Conservation (phyloP, 2,797 vertebrate genomes). For the Argyrosomus regius region DNA sequence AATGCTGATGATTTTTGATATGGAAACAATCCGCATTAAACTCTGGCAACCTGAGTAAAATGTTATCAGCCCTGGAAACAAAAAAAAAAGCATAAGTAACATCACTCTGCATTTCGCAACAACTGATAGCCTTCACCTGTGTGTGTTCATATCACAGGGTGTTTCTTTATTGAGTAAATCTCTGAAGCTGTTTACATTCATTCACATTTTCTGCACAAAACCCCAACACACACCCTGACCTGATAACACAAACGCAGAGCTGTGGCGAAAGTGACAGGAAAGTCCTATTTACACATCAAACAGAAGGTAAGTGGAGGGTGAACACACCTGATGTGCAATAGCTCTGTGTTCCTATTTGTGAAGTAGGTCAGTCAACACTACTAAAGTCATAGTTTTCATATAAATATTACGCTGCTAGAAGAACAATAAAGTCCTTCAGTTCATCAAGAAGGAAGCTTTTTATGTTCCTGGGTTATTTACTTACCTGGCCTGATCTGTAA, state of each 20-base stretch:
- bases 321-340: not conserved
- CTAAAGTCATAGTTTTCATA: constrained; percentile 4
- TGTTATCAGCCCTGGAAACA: constrained; percentile 18
- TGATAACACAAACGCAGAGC: constrained; percentile 28
- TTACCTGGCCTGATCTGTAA: not conserved
- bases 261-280: constrained; percentile 39
- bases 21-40: constrained; percentile 6
- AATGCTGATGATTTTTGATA: not conserved
- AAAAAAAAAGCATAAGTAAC: not conserved
- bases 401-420: not conserved
- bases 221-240: constrained; percentile 30
- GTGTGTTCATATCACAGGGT: constrained; percentile 32
- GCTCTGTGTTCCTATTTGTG: not conserved
- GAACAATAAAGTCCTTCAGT: not conserved
- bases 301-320: constrained; percentile 30
- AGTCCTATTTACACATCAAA: constrained; percentile 54
- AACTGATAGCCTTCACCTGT: constrained; percentile 34
- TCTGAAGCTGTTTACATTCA: constrained; percentile 27
- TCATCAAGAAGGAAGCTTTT: not conserved
- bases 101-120: constrained; percentile 31
- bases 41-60: not conserved
- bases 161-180: constrained; percentile 60
- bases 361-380: not conserved
- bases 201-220: constrained; percentile 5
- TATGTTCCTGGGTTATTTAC: not conserved